Conservation (phyloP, 2,113 vertebrate genomes). For the Charadrius vociferus region DNA sequence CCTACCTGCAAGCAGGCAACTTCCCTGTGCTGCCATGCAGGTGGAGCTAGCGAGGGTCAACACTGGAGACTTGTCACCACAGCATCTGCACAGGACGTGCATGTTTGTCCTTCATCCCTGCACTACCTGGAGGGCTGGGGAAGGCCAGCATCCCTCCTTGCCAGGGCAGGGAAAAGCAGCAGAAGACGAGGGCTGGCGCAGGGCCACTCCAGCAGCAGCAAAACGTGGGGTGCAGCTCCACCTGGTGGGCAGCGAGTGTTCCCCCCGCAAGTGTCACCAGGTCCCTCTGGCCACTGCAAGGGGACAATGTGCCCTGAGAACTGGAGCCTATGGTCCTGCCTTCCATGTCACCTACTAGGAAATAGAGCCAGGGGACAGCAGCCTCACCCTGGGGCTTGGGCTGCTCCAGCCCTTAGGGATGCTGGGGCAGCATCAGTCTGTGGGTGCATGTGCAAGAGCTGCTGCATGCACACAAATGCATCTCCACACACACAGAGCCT, state of each 20-base stretch:
- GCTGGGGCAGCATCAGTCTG: neutral
- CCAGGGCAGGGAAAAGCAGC: neutral
- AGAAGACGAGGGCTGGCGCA: neutral
- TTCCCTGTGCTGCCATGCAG: neutral
- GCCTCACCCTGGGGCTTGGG: neutral
- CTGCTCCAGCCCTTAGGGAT: neutral
- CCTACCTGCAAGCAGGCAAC: neutral
- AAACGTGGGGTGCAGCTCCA: slow-evolving; percentile 46
- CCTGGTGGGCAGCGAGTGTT: slow-evolving; percentile 31
- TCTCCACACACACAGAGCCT: rapidly evolving
- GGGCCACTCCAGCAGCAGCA: neutral
- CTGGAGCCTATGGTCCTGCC: neutral
- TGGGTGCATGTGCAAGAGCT: rapidly evolving
- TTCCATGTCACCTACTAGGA: neutral
- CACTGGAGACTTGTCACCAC: neutral
- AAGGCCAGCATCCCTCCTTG: neutral
- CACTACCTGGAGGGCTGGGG: no score
- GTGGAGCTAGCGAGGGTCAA: neutral
- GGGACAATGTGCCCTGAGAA: neutral
- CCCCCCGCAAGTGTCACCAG: neutral
- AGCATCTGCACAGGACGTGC: rapidly evolving
- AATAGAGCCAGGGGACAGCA: neutral
- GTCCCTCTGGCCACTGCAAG: rapidly evolving
- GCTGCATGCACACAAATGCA: neutral
- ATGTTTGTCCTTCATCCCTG: neutral